Percentiles rank a stretch among this genome's conserved stretches.
phyloP scores from a whole-genome alignment of 2,113 vertebrate genomes.

The Bos indicus region DNA sequence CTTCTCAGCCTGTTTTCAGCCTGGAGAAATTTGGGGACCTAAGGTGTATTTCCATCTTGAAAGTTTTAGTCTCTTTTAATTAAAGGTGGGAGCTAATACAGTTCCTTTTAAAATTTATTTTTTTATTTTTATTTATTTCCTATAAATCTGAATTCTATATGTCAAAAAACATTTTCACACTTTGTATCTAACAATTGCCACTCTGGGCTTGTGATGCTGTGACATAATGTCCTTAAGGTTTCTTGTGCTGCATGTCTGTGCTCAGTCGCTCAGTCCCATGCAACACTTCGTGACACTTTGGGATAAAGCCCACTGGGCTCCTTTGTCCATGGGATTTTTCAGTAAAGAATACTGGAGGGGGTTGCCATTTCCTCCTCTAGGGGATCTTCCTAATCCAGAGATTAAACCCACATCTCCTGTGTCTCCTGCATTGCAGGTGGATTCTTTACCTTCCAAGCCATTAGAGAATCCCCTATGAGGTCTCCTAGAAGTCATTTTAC shows the following conservation, averaged over 20 bases:
- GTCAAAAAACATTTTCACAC: not conserved
- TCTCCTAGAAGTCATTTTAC: not conserved
- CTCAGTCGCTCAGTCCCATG: not conserved
- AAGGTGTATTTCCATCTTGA: not conserved
- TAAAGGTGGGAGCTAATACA: not conserved
- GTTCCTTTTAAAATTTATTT: not conserved
- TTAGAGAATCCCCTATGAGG: fast-evolving
- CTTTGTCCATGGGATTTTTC: not conserved
- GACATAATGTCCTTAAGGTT: not conserved
- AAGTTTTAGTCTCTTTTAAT: not conserved
- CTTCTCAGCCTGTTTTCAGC: not conserved
- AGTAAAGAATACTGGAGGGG: not conserved
- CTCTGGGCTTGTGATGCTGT: not conserved
- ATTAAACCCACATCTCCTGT: not conserved
- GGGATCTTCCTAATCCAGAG: not conserved
- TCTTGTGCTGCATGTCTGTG: not conserved
- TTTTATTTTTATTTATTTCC: not conserved
- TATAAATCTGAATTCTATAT: not conserved
- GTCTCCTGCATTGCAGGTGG: not conserved
- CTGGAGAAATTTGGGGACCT: not conserved
- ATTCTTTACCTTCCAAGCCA: not conserved
- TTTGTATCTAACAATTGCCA: not conserved
- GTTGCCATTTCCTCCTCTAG: not conserved
- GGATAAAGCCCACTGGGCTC: not conserved
- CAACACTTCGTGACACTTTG: not conserved